phyloP scores from a whole-genome alignment of 2,888 invertebrate species.

The Pollenia griseotomentosa region DNA sequence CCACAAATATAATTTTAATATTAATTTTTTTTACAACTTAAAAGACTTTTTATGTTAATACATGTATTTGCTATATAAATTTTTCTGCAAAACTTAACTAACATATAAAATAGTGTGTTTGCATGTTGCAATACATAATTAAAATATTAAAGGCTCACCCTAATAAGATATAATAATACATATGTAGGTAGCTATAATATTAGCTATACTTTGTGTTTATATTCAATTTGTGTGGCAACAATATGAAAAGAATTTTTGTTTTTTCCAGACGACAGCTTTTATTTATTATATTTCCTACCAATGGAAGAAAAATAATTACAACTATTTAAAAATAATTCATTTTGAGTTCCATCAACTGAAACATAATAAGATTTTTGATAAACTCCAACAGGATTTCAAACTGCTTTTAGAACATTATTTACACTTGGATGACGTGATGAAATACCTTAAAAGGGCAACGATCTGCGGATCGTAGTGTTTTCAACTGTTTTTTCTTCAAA shows the following conservation, averaged over 20 bases:
- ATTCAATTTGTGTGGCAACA: constrained; percentile 15
- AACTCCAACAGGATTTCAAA: constrained; percentile 6
- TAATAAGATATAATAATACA: too few species aligned
- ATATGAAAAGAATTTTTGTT: constrained; percentile 28
- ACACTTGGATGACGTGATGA: neutral
- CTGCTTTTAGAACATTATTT: neutral
- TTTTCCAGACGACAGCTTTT: constrained; percentile 8
- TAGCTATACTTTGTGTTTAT: neutral
- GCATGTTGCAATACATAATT: too few species aligned
- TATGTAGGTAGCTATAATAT: too few species aligned
- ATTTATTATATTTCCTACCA: constrained; percentile 36
- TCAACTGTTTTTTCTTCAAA: neutral
- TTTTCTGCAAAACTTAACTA: too few species aligned
- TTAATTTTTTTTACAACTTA: neutral
- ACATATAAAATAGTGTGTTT: too few species aligned
- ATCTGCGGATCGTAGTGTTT: neutral
- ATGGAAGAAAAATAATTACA: neutral
- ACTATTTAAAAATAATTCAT: neutral
- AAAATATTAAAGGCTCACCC: too few species aligned
- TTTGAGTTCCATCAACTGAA: neutral
- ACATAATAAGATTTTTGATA: neutral
- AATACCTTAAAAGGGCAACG: neutral
- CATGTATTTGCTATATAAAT: too few species aligned
- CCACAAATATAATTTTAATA: neutral
- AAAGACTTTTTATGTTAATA: too few species aligned